Evolutionary conservation across 2,888 invertebrate genomes (phyloP), one percentile per base, ranked within the genome.

Genomic region (Eupithecia tripunctaria): DNA sequence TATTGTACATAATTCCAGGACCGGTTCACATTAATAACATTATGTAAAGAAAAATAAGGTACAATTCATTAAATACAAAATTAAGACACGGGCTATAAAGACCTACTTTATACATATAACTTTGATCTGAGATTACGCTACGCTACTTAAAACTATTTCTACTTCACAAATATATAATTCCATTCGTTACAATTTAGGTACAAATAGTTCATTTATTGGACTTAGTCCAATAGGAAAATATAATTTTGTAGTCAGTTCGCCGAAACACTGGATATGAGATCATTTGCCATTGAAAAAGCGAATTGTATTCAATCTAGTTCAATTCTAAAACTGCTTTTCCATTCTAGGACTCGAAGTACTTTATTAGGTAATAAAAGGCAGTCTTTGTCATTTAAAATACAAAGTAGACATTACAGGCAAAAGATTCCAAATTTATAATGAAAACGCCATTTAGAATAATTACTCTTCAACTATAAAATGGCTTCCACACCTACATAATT

Each of bases 1-100:
- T 89, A 89, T 89, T 90, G 89, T 84, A 89, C 88, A 89, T 88
- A 85, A 85, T 86, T 87, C 89, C 91, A 83, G 89, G 87, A 88
- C 89, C 90, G 85, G 86, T 86, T 89, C 88, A 90, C 89, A 88
- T 86, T 86, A 87, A 89, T 89, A 91, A 91, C 89, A 90, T 86
- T 87, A 87, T 90, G 88, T 91, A 91, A 89, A 91, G 86, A 89
- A 80, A 81, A 91, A 89, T 87, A 89, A 91, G 92, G 90, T 89
- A 89, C 90, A 83, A 86, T 83, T 80, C 79, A 84, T 85, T 87
- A 87, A 86, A 87, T 88, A 89, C 86, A 90, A 91, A 88, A 86
- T 80, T 89, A 90, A 89, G 89, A 91, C 89, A 90, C 90, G 84
- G 86, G 82, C 74, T 76, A 73, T 63, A 18, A 63, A 63, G 75